A percentile compares a stretch with the other conserved stretches of the same genome.
These are phyloP conservation scores for Tetranychus piercei DNA, from an alignment of 2,888 invertebrate genomes.

Conservation along the genomic window DNA sequence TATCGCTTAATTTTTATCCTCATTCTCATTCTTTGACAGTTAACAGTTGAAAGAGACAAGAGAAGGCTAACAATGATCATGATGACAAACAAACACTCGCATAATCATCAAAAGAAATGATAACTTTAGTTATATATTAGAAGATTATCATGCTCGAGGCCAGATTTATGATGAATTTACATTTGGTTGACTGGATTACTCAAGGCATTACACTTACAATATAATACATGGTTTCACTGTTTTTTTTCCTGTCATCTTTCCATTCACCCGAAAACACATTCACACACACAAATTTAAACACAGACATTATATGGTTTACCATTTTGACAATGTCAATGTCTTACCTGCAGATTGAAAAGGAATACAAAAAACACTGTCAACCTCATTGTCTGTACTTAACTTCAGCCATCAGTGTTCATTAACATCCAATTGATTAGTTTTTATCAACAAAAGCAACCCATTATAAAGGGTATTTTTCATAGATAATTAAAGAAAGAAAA, in stretches of 20 bases:
- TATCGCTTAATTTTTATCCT: not conserved
- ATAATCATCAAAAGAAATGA: not conserved
- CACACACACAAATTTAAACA: not conserved
- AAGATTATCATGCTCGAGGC: not conserved
- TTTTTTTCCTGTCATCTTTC: too few species aligned
- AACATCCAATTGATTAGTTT: not conserved
- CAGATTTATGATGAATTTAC: not conserved
- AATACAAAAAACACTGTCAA: not conserved
- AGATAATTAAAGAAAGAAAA: too few species aligned
- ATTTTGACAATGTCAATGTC: not conserved
- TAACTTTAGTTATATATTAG: not conserved
- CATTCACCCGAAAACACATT: too few species aligned
- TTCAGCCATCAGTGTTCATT: too few species aligned
- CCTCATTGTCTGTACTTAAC: not conserved
- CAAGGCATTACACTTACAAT: not conserved
- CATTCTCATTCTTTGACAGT: not conserved
- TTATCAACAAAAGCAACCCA: not conserved
- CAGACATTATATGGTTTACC: not conserved
- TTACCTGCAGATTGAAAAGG: not conserved
- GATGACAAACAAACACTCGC: not conserved
- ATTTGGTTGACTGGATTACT: not conserved
- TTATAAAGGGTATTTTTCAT: too few species aligned
- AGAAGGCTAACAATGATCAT: not conserved
- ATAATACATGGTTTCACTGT: not conserved
- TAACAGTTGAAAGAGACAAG: not conserved